These are phyloP conservation scores for Melanotaenia pygmaea DNA, from an alignment of 2,797 vertebrate genomes.

Conservation along the genomic window DNA sequence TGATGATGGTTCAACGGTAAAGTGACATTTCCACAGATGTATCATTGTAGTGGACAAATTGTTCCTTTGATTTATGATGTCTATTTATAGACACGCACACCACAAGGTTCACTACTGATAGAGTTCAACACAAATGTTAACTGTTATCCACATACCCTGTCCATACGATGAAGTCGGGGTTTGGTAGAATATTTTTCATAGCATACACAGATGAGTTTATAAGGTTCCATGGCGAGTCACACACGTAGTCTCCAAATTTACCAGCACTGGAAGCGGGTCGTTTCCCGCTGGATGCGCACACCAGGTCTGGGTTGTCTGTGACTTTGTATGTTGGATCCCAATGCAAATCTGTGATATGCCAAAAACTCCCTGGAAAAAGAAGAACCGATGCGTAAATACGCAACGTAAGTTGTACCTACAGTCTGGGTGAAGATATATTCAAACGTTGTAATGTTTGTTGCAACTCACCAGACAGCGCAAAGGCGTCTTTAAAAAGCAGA, in stretches of 20 bases:
- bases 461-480: slow-evolving; percentile 65
- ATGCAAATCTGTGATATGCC: slow-evolving; percentile 95
- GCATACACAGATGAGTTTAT: slow-evolving; percentile 86
- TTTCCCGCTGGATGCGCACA: slow-evolving; percentile 87
- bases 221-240: slow-evolving; percentile 90
- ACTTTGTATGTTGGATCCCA: slow-evolving; percentile 87
- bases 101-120: background rate
- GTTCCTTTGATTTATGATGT: background rate
- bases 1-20: background rate
- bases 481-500: slow-evolving; percentile 50
- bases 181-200: slow-evolving; percentile 85
- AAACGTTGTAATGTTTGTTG: background rate
- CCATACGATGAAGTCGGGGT: slow-evolving; percentile 95
- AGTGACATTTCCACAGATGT: background rate
- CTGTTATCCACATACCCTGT: slow-evolving; percentile 84
- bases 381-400: slow-evolving; percentile 17
- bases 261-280: slow-evolving; percentile 81
- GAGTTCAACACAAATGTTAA: background rate
- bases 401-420: background rate
- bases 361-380: slow-evolving; percentile 85
- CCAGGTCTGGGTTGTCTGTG: slow-evolving; percentile 64
- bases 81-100: background rate
- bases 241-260: slow-evolving; percentile 88
- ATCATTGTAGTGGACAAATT: background rate
- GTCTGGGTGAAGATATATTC: background rate